Evolutionary conservation across 2,888 invertebrate species (phyloP).

Genomic region (Clistopyga incitator): DNA sequence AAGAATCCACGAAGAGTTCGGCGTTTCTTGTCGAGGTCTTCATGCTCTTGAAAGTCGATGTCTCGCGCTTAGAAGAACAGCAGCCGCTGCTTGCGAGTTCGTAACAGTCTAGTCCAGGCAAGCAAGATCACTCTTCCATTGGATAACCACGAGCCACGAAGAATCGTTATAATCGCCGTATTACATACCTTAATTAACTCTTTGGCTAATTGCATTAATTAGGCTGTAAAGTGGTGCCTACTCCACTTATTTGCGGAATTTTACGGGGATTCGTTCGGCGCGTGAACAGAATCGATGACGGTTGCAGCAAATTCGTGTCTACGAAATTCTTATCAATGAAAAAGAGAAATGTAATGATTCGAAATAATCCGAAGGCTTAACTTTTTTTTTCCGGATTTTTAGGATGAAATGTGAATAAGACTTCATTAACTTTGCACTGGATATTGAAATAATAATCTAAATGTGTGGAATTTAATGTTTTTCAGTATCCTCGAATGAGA

Average conservation of each 20-base stretch:
- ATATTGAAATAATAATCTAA: too few relatives aligned
- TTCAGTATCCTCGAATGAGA: too few relatives aligned
- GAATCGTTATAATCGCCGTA: slow-evolving; percentile 79
- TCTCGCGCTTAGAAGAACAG: slow-evolving; percentile 9
- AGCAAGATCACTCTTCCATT: slow-evolving; percentile 78
- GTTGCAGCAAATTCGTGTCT: not conserved
- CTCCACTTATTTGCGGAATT: slow-evolving; percentile 69
- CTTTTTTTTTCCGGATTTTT: not conserved
- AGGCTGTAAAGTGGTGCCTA: slow-evolving; percentile 81
- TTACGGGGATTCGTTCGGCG: slow-evolving; percentile 21
- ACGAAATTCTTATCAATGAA: not conserved
- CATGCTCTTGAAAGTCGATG: slow-evolving; percentile 37
- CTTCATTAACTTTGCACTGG: not conserved
- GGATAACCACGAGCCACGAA: slow-evolving; percentile 72
- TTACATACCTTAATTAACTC: slow-evolving; percentile 82
- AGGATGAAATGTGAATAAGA: not conserved
- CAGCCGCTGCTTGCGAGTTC: slow-evolving; percentile 37
- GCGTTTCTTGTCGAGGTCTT: slow-evolving; percentile 45
- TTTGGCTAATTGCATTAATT: slow-evolving; percentile 82
- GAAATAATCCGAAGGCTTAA: not conserved
- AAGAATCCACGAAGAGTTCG: slow-evolving; percentile 36
- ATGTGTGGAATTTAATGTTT: too few relatives aligned
- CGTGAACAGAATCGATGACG: not conserved
- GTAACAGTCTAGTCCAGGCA: slow-evolving; percentile 62
- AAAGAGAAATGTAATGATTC: not conserved